A percentile compares a stretch with the other conserved stretches of the same genome.
Evolutionary conservation across 2,113 vertebrate genomes (phyloP).

Genomic region (Donacobius atricapilla): DNA sequence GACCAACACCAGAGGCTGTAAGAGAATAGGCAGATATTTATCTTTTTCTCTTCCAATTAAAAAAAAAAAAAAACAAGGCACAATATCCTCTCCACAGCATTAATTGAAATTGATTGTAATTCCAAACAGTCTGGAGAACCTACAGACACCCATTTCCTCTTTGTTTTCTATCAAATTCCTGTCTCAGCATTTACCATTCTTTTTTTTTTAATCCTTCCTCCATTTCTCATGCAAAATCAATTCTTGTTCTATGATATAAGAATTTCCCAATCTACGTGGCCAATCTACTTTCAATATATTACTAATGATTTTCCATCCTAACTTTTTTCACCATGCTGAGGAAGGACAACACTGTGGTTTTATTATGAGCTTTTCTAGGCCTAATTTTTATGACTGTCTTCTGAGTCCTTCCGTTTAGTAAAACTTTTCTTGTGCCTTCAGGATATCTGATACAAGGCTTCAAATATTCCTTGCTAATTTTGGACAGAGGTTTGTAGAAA

Average conservation of each 20-base stretch:
- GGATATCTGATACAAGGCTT: background rate
- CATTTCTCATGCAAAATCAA: background rate
- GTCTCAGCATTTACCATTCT: background rate
- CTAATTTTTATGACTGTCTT: background rate
- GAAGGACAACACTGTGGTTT: background rate
- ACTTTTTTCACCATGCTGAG: background rate
- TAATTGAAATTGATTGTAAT: background rate
- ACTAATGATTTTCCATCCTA: background rate
- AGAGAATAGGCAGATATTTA: background rate
- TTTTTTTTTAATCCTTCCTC: background rate
- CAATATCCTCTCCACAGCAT: background rate
- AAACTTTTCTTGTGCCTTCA: background rate
- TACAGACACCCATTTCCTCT: background rate
- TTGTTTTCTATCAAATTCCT: background rate
- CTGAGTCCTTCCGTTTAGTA: background rate
- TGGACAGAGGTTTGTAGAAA: background rate
- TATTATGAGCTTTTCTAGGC: background rate
- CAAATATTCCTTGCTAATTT: background rate
- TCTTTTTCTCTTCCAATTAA: background rate
- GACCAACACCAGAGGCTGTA: background rate
- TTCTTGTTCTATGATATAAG: background rate
- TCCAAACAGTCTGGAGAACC: background rate
- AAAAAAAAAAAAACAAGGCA: background rate
- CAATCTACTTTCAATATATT: background rate
- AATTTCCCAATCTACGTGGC: background rate